Base-by-base conservation (phyloP, 2,113 vertebrate genomes). In the Sterna hirundo region DNA sequence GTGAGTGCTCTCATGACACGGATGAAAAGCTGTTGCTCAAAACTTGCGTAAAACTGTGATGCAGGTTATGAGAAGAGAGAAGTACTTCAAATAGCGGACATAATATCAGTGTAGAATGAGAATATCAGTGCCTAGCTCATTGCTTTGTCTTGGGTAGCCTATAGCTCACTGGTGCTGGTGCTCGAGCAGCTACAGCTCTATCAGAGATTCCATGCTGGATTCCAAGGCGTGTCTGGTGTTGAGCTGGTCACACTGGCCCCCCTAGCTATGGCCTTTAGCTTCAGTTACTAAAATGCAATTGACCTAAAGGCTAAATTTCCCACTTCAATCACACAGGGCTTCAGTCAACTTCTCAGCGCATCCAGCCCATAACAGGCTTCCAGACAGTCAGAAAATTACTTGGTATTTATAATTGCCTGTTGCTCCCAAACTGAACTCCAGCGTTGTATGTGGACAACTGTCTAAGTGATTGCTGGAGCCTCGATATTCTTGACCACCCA, bases 361-460 rank as follows among this genome's bases (percentile, higher is more conserved):
- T 60, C 34, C n/a, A 65, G 44, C 54, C 76, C 49, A 47, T 13
- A 85, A 40, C 17, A 80, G 13, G 64, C 34, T 57, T 87, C n/a
- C 13, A 38, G 19, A 40, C 75, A 72, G 15, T 51, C 20, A 88
- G 58, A 91, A 86, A 74, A 74, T 66, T 61, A 3, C 25, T 86
- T 30, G 13, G 12, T 62, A 36, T 62, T 74, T 93, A 5, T 34
- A 69, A 17, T n/a, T 81, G 11, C 34, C 27, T 49, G 1, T n/a
- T 72, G 34, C 21, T 86, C 51, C 46, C 84, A 61, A 70, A 58
- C 23, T 49, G 44, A 80, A 69, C 34, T 74, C 79, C 49, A 62
- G 34, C 1, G 0, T 25, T 80, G 15, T 46, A 3, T 27, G 5
- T 76, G n/a, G 12, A 38, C 15, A 55, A 5, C 21, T 46, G 40